Percentiles rank a stretch among this genome's conserved stretches.
phyloP scores from a whole-genome alignment of 2,797 vertebrate species.

The Siniperca scherzeri region DNA sequence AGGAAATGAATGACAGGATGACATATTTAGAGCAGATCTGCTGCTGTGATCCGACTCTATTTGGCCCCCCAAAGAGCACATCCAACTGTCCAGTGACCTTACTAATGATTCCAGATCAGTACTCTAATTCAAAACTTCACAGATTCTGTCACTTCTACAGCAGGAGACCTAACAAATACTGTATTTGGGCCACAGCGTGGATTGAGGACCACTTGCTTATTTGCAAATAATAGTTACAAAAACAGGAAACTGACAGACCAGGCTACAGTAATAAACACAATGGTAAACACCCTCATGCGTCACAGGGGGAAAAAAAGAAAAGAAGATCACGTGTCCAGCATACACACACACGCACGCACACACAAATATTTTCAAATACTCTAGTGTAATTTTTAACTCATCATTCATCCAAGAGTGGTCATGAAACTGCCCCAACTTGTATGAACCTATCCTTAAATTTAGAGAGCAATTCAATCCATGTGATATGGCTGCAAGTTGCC shows the following conservation, averaged over 20 bases:
- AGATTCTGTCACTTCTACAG: slow-evolving; percentile 20
- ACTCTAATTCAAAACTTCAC: slow-evolving; percentile 12
- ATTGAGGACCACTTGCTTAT: slow-evolving; percentile 66
- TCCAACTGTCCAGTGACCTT: neutral
- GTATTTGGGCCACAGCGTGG: slow-evolving; percentile 39
- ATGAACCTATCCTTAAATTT: neutral
- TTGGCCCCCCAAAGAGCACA: slow-evolving; percentile 15
- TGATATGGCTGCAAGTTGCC: neutral
- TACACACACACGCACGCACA: slow-evolving; percentile 57
- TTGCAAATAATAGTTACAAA: slow-evolving; percentile 39
- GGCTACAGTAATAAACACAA: slow-evolving; percentile 71
- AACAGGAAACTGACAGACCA: slow-evolving; percentile 59
- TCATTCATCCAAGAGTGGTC: slow-evolving; percentile 68
- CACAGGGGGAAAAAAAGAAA: slow-evolving; percentile 59
- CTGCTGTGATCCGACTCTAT: slow-evolving; percentile 30
- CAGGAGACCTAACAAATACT: slow-evolving; percentile 46
- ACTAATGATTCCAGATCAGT: slow-evolving; percentile 15
- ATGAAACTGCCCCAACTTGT: slow-evolving; percentile 10
- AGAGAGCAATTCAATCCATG: neutral
- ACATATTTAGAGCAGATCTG: slow-evolving; percentile 27
- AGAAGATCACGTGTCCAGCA: slow-evolving; percentile 59
- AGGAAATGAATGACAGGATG: slow-evolving; percentile 26
- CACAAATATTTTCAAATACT: slow-evolving; percentile 74
- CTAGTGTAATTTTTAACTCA: slow-evolving; percentile 76
- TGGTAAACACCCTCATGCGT: slow-evolving; percentile 82